Percentiles rank a stretch among this genome's conserved stretches.
phyloP scores from a whole-genome alignment of 2,888 invertebrate genomes.

The Cephus sareptanus region DNA sequence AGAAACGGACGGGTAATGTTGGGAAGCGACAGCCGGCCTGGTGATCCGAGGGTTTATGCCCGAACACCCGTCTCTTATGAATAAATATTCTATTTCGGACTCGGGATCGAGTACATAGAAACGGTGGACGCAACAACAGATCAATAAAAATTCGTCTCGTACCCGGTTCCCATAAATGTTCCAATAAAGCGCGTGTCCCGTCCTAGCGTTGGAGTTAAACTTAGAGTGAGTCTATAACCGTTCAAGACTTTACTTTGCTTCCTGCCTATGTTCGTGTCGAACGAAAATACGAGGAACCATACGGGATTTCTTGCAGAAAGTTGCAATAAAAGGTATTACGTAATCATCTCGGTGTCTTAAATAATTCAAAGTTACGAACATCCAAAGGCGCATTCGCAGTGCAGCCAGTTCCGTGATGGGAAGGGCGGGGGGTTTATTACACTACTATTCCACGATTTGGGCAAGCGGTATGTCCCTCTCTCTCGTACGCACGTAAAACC shows the following conservation, averaged over 20 bases:
- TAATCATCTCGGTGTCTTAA: neutral
- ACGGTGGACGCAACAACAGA: conserved; percentile 49
- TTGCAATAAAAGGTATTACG: neutral
- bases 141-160: conserved; percentile 58
- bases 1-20: conserved; percentile 18
- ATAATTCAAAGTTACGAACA: too few species aligned
- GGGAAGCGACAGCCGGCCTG: conserved; percentile 49
- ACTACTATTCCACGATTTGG: neutral
- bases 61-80: conserved; percentile 43
- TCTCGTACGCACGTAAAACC: neutral
- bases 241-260: neutral
- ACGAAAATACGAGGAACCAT: neutral
- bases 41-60: conserved; percentile 50
- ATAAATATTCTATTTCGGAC: conserved; percentile 57
- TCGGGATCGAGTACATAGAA: conserved; percentile 37
- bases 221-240: neutral
- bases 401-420: neutral
- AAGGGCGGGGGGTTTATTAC: too few species aligned
- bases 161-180: conserved; percentile 54
- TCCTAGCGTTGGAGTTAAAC: neutral
- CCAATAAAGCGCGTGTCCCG: conserved; percentile 39
- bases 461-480: neutral
- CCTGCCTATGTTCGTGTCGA: neutral
- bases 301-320: neutral
- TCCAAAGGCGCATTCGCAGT: neutral